These are phyloP conservation scores for Carpatolechia fugitivella DNA, from an alignment of 2,888 invertebrate genomes.

Conservation along the genomic window DNA sequence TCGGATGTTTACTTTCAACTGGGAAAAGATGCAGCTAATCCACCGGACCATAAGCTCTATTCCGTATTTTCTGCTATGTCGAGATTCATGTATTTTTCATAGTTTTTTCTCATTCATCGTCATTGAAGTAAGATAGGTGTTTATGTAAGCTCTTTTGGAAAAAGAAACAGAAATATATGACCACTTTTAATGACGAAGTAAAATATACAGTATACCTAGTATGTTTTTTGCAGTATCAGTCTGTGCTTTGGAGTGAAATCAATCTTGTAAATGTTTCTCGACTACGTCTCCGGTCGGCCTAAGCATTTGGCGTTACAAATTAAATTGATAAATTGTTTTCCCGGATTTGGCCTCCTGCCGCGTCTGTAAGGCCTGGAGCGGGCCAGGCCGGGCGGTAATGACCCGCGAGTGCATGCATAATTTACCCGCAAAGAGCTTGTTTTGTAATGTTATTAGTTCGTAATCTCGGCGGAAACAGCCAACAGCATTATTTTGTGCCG, in stretches of 20 bases:
- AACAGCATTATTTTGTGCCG: conserved; percentile 67
- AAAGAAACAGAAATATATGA: too few relatives aligned
- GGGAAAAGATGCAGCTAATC: conserved; percentile 68
- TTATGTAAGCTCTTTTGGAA: too few relatives aligned
- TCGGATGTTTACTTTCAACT: conserved; percentile 69
- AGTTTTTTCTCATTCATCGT: too few relatives aligned
- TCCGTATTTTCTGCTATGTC: background rate
- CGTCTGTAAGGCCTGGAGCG: conserved; percentile 58
- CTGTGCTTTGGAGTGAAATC: background rate
- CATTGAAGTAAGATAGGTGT: too few relatives aligned
- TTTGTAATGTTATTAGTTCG: conserved; percentile 78
- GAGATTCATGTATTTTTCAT: background rate
- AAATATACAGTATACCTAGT: too few relatives aligned
- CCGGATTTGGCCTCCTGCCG: conserved; percentile 33
- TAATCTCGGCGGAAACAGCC: conserved; percentile 74
- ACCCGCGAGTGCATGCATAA: conserved; percentile 78
- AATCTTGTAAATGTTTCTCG: background rate
- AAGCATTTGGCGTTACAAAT: conserved; percentile 6
- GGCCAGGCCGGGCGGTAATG: conserved; percentile 70
- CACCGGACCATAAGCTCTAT: conserved; percentile 22
- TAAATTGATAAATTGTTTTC: conserved; percentile 16
- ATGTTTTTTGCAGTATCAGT: background rate
- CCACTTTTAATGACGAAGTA: too few relatives aligned
- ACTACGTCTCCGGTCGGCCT: background rate
- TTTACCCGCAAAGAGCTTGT: conserved; percentile 75